These are phyloP conservation scores for Ceratotherium simum DNA, from an alignment of 2,113 vertebrate genomes.

Conservation along the genomic window DNA sequence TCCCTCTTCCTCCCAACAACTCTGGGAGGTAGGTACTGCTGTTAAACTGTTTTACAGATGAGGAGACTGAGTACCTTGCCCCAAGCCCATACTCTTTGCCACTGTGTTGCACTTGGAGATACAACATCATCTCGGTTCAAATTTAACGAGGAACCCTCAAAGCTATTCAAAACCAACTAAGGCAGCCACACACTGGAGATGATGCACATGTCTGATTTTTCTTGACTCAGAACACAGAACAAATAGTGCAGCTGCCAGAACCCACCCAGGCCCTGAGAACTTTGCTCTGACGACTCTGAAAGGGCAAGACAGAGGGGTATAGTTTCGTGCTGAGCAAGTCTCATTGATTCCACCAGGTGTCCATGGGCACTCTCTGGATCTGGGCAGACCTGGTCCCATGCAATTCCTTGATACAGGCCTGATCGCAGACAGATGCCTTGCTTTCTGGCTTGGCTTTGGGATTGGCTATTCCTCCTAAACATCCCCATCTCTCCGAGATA, in stretches of 20 bases:
- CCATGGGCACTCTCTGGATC: not conserved
- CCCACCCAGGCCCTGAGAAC: not conserved
- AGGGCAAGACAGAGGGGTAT: not conserved
- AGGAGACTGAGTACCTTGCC: not conserved
- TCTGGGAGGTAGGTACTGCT: not conserved
- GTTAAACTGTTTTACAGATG: not conserved
- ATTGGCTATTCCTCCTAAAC: not conserved
- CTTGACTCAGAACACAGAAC: not conserved
- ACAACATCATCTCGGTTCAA: not conserved
- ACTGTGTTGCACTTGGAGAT: rapidly evolving
- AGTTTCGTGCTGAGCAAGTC: not conserved
- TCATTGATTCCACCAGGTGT: not conserved
- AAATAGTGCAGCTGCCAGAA: not conserved
- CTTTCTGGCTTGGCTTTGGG: not conserved
- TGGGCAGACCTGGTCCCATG: not conserved
- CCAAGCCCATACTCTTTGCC: not conserved
- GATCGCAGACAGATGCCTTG: not conserved
- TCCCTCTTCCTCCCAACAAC: not conserved
- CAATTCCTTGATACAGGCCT: rapidly evolving
- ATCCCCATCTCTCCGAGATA: not conserved
- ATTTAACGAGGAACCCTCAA: too few species aligned
- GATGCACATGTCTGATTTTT: rapidly evolving
- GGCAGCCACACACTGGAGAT: rapidly evolving
- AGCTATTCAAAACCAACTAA: not conserved
- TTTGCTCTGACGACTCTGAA: not conserved